Evolutionary conservation across 1,140 invertebrate species (phyloP), one percentile per base, ranked within the genome.

Genomic region (Chrysomallon squamiferum): DNA sequence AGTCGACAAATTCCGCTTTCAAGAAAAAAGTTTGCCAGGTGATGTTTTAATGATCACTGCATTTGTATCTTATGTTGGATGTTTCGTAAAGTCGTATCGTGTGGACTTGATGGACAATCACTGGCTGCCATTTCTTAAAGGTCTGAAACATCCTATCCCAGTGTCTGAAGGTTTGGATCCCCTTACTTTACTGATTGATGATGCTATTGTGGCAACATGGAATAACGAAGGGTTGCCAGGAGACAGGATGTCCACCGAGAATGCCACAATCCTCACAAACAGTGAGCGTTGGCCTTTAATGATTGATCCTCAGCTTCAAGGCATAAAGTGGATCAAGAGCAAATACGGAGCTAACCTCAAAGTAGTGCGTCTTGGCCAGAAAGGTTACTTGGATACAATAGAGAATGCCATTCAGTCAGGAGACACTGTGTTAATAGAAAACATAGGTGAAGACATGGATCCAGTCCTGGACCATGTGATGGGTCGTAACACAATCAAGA

Each of bases 211-310:
- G 68, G 95, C 96, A 9, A 90, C 91, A 70, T 98, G 96, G 96
- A 95, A 96, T 75, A 98, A 98, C 84, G 94, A 95, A 86, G 94
- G 95, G 7, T 84, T 98, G 43, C 96, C 96, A 4, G 95, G 93
- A 66, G 96, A 98, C 83, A 88, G 93, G 62, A 97, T 98, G 95
- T 97, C 95, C 3, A 96, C 94, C 30, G 95, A 98, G 87, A 98
- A 98, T 87, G 96, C 96, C 9, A 96, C 95, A 0, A 97, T 98
- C 79, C 85, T 98, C 22, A 92, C 92, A 0, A 97, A 93, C 81
- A 95, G 94, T 9, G 95, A 97, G 85, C 88, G 96, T 47, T 98
- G 96, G 95, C 95, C 96, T 0, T 86, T 98, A n/a, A 96, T 98
- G 91, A 97, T 98, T 77, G 96, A 98, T 87, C 95, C 96, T 3